Evolutionary conservation across 1,140 invertebrate species (phyloP).

Genomic region (Wiebesia pumilae): DNA sequence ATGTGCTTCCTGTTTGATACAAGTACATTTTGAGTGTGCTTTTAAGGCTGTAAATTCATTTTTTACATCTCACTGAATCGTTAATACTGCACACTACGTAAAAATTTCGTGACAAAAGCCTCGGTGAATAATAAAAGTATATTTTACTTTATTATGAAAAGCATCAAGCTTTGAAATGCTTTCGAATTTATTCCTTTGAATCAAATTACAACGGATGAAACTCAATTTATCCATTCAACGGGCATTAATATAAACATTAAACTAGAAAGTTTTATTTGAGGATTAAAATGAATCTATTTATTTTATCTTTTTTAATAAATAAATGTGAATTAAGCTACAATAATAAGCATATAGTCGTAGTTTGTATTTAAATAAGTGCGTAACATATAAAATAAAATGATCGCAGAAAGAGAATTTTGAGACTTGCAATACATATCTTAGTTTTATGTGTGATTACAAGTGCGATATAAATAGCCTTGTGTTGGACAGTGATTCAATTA

Average conservation of each 20-base stretch:
- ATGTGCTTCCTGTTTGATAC: constrained; percentile 7
- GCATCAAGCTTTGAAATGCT: background rate
- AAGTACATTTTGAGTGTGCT: background rate
- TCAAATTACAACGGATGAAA: background rate
- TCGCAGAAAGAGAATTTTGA: constrained; percentile 38
- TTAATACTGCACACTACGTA: background rate
- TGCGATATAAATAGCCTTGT: background rate
- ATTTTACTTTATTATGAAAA: background rate
- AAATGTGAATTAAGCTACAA: constrained; percentile 20
- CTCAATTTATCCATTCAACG: constrained; percentile 1
- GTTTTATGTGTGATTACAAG: constrained; percentile 4
- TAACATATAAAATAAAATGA: background rate
- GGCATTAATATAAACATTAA: constrained; percentile 37
- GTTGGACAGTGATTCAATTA: no score
- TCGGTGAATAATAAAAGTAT: background rate
- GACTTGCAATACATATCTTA: constrained; percentile 11
- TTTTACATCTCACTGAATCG: background rate
- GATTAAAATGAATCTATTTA: constrained; percentile 24
- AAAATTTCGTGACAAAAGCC: background rate
- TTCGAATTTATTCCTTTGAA: background rate
- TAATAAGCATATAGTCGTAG: constrained; percentile 8
- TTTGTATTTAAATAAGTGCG: background rate
- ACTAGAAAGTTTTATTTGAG: background rate
- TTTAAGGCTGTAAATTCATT: background rate
- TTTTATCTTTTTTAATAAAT: background rate